Percentiles rank a stretch among this genome's conserved stretches.
phyloP scores from a whole-genome alignment of 2,113 vertebrate genomes.

The Abramis brama region DNA sequence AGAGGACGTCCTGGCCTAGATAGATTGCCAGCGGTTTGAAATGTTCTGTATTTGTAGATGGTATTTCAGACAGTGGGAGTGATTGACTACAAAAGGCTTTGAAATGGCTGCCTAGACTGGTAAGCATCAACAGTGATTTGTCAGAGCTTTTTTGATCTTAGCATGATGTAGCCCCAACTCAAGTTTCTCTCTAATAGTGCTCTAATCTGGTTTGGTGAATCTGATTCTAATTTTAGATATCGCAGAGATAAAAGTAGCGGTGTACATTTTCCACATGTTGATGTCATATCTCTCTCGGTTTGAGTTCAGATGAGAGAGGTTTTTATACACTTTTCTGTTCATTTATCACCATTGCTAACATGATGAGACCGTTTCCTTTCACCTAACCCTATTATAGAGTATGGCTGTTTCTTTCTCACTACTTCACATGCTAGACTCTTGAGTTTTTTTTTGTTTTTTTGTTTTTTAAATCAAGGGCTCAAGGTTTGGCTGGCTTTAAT shows the following conservation, averaged over 20 bases:
- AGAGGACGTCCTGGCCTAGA: conserved; percentile 5
- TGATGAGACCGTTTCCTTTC: neutral
- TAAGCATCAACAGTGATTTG: neutral
- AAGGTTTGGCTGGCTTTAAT: too few species aligned
- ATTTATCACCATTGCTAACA: neutral
- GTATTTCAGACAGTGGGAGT: neutral
- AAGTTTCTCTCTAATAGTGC: conserved; percentile 27
- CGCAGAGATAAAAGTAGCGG: neutral
- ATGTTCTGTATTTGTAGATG: neutral
- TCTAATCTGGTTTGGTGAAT: neutral
- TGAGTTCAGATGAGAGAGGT: neutral
- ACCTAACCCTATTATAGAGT: neutral
- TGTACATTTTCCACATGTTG: conserved; percentile 12
- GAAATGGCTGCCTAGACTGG: conserved; percentile 6
- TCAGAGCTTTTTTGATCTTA: conserved; percentile 11
- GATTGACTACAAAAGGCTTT: conserved; percentile 25
- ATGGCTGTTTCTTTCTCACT: neutral
- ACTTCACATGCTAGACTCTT: neutral
- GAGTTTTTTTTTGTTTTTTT: too few species aligned
- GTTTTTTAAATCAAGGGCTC: too few species aligned
- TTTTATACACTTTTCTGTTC: neutral
- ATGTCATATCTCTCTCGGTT: neutral
- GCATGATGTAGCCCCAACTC: conserved; percentile 19
- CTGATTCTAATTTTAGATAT: conserved; percentile 24
- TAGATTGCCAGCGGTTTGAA: neutral